These are phyloP conservation scores for Oncorhynchus nerka DNA, from an alignment of 2,113 vertebrate species.

Conservation along the genomic window DNA sequence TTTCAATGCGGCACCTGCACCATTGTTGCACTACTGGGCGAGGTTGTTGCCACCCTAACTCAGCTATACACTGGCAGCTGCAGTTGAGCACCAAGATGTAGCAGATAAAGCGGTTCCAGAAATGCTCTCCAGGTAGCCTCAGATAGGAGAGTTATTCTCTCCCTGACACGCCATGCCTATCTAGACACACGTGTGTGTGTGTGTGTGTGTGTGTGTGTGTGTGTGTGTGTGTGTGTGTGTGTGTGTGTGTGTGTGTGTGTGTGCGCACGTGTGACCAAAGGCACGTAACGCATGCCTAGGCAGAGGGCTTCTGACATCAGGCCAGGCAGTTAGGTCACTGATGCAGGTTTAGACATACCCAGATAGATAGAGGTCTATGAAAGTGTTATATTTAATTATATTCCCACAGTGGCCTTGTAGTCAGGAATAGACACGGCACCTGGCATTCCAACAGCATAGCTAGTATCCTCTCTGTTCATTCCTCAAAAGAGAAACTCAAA, in stretches of 20 bases:
- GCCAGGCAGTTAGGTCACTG: not conserved
- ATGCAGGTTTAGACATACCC: not conserved
- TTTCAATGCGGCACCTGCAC: not conserved
- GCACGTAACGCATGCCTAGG: not conserved
- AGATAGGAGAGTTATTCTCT: conserved; percentile 51
- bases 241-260: not conserved
- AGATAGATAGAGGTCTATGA: too few relatives aligned
- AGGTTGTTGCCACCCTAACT: conserved; percentile 12
- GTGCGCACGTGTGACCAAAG: not conserved
- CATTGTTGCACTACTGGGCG: conserved; percentile 2
- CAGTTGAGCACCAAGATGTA: conserved; percentile 50
- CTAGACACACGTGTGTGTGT: conserved; percentile 43
- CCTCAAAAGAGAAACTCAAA: not conserved
- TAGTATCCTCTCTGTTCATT: not conserved
- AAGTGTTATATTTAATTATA: too few relatives aligned
- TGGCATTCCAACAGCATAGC: not conserved
- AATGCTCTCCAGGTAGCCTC: conserved; percentile 43
- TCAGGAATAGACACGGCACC: not conserved
- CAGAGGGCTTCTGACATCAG: not conserved
- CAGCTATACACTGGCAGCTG: conserved; percentile 44
- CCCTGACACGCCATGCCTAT: conserved; percentile 39
- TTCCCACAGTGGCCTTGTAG: not conserved
- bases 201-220: not conserved
- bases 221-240: not conserved
- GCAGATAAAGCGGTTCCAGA: conserved; percentile 47